Base-by-base conservation (phyloP, 2,113 vertebrate species). In the Tenebrosternarchus preto region DNA sequence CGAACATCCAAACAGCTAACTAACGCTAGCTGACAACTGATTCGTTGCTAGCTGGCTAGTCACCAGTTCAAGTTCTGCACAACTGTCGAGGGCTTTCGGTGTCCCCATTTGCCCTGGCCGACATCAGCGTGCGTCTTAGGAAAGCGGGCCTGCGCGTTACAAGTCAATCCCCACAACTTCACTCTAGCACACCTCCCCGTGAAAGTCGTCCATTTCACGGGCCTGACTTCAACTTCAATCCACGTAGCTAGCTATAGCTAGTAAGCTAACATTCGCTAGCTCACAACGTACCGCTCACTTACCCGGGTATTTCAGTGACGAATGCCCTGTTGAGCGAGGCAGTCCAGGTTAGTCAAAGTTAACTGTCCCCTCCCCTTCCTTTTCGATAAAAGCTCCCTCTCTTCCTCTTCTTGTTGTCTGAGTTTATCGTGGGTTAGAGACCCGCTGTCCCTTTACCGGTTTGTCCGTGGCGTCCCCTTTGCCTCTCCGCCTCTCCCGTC, bases 141-240 rank as follows among this genome's bases (percentile, higher is more conserved):
- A 53, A 73, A 67, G 83, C 83, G 83, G 92, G 92, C 91, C 93
- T 92, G 86, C 5, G 33, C 0, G 31, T 5, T 16, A 6, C 81
- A 87, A 85, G 83, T 87, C 83, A 85, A 89, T 87, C 90, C 89
- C 88, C 36, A 33, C 63, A 43, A 72, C 56, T 31, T 60, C 27
- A 90, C 90, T 91, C 92, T 91, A 85, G 86, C 84, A 85, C 87
- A 89, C 88, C 88, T 89, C 87, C 89, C 86, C 86, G 84, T 80
- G 56, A 91, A 90, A 92, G 89, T 89, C 91, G 90, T 89, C 91
- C 91, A 92, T 92, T 91, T 89, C 89, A 78, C 82, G 90, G 91
- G 91, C 91, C 93, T 89, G 64, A 77, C 85, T 89, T 20, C 83
- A 93, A 93, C 91, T 94, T 92, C 90, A 88, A 20, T 63, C 72